Conservation (phyloP, 2,888 invertebrate species). For the Euclidia mi region DNA sequence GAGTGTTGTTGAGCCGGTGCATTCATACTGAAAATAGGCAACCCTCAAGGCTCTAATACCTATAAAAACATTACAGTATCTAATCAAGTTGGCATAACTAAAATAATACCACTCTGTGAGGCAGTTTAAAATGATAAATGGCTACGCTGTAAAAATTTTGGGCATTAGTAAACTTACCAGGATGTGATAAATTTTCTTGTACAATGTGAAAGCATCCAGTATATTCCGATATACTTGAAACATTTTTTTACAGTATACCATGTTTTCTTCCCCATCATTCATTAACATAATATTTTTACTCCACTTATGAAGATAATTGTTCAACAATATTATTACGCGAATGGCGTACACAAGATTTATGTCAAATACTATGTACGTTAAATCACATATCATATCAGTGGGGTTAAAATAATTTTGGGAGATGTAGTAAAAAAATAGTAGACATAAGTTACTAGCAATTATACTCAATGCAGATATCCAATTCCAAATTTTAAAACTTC, state of each 20-base stretch:
- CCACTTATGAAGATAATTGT: constrained; percentile 10
- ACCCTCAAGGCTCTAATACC: no score
- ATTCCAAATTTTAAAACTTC: constrained; percentile 19
- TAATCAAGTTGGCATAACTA: no score
- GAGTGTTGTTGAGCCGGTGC: no score
- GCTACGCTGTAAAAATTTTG: no score
- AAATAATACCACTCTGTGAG: no score
- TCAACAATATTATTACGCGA: constrained; percentile 19
- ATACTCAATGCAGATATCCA: constrained; percentile 17
- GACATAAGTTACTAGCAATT: background rate
- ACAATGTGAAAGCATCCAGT: constrained; percentile 14
- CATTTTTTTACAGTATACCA: background rate
- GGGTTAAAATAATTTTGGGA: background rate
- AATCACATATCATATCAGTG: constrained; percentile 5
- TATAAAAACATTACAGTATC: no score
- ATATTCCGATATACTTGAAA: constrained; percentile 12
- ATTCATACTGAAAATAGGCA: no score
- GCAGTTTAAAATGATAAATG: no score
- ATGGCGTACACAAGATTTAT: constrained; percentile 20
- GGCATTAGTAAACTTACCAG: constrained; percentile 3
- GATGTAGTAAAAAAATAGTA: constrained; percentile 5
- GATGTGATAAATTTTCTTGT: constrained; percentile 5
- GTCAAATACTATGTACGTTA: constrained; percentile 17
- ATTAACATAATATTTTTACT: constrained; percentile 5
- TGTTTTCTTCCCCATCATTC: background rate